Base-by-base conservation (phyloP, 2,797 vertebrate genomes). In the Ispidina lecontei region DNA sequence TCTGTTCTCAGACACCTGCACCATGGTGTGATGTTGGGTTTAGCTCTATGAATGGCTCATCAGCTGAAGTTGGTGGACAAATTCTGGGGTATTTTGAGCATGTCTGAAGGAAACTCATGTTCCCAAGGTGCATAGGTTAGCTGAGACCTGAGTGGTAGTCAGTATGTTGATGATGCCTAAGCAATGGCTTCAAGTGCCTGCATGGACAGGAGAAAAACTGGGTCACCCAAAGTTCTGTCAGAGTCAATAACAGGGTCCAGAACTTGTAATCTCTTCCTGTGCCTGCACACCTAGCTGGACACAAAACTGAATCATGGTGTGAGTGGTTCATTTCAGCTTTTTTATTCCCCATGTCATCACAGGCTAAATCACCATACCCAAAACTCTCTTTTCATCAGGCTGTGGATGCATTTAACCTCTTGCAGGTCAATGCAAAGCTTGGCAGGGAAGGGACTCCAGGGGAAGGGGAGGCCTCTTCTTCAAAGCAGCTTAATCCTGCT, bases 401-500 rank as follows among this genome's bases (percentile, higher is more conserved):
- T 73, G 37, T 54, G 49, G 18, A 18, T 70, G 58, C 31, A 41
- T 74, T 82, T 41, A 51, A 33, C 15, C 37, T 78, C 77, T 74
- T 67, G n/a, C 47, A 91, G 18, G 43, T 83, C 81, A 78, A 74
- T 37, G 64, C 33, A 87, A 79, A 87, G 10, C 31, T 74, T 93
- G 84, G 55, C 79, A 83, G 55, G 25, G 39, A 69, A 55, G 21
- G 29, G 7, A 44, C 15, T 55, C 10, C 16, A 41, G 39, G 17
- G 39, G 16, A 90, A 55, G 17, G 12, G 29, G 44, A 93, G 7
- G 14, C 56, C 31, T 87, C 54, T 51, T 81, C 70, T 87, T 90
- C 84, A 91, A 87, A 93, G 81, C 25, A 56, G 54, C 21, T 65
- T 92, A 91, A 96, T 94, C 90, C 74, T 90, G 8, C 12, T 16